Evolutionary conservation across 2,888 invertebrate genomes (phyloP), one percentile per base, ranked within the genome.

Genomic region (Melieria crassipennis): DNA sequence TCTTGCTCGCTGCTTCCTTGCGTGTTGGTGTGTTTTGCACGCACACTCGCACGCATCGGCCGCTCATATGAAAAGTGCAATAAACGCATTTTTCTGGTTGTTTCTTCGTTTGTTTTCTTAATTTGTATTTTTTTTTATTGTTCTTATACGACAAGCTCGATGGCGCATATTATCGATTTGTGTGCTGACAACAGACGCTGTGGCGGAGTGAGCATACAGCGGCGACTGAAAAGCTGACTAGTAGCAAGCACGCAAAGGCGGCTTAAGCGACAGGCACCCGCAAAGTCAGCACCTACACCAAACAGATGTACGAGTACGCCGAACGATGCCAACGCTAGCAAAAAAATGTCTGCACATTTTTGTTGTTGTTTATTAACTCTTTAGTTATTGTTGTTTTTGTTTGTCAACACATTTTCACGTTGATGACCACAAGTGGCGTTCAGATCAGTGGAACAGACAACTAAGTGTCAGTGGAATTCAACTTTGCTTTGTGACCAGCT

Each of bases 61-160:
- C 75, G 74, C 71, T 77, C 73, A 73, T 75, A 72, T 79, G 75
- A 79, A 78, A 77, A 78, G 76, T 76, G 78, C 80, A 80, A 80
- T 78, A 79, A 79, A 80, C 79, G 79, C 79, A 79, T 78, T 80
- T 78, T 78, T 75, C 74, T 75, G 76, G 73, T 73, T 65, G 70
- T 56, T 16, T 57, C 6, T 45, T 7, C 30, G 46, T 7, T 30
- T 46, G 46, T 56, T 46, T 50, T 42, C n/a, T 46, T 57, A 43
- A 30, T n/a, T 60, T 55, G 11, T n/a, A 56, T 45, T n/a, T 50
- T 50, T 50, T 48, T 48, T 50, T 50, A 50, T 50, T 50, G 50
- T 50, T 58, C 10, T 58, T 58, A 16, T 16, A 30, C 30, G 30
- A 30, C 16, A 58, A 30, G 58, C 11, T 7, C 13, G 13, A 30